Evolutionary conservation across 2,888 invertebrate species (phyloP).

Genomic region (Tromatobia lineatoria): DNA sequence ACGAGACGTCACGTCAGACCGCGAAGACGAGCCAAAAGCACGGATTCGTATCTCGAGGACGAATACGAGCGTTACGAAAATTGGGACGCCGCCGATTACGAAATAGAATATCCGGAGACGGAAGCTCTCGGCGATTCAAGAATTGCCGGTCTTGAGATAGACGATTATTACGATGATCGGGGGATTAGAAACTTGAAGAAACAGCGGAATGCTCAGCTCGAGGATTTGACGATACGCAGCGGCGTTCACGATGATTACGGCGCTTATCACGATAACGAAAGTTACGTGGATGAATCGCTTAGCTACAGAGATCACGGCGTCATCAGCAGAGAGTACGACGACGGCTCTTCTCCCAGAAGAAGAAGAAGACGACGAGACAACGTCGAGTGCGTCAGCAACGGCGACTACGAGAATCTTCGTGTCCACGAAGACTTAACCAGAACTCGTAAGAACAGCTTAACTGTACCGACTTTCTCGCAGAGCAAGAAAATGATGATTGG

Average conservation of each 20-base stretch:
- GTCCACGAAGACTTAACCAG: slow-evolving; percentile 55
- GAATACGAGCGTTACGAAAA: slow-evolving; percentile 71
- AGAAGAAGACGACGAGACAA: slow-evolving; percentile 67
- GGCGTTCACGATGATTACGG: slow-evolving; percentile 7
- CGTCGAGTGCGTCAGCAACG: slow-evolving; percentile 36
- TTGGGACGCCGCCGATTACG: slow-evolving; percentile 65
- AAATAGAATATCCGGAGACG: slow-evolving; percentile 74
- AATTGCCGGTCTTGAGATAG: slow-evolving; percentile 58
- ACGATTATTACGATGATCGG: slow-evolving; percentile 67
- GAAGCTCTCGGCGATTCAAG: slow-evolving; percentile 73
- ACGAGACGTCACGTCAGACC: slow-evolving; percentile 63
- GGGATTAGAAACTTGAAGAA: slow-evolving; percentile 57
- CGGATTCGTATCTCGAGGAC: slow-evolving; percentile 79
- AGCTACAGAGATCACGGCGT: slow-evolving; percentile 44
- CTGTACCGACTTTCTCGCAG: slow-evolving; percentile 72
- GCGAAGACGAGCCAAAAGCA: slow-evolving; percentile 78
- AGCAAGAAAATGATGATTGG: slow-evolving; percentile 76
- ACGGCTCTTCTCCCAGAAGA: slow-evolving; percentile 63
- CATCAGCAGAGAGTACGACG: slow-evolving; percentile 27
- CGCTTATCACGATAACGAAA: slow-evolving; percentile 41
- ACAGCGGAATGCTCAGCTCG: slow-evolving; percentile 37
- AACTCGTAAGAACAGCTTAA: slow-evolving; percentile 67
- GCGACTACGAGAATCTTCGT: slow-evolving; percentile 76
- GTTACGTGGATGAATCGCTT: slow-evolving; percentile 48
- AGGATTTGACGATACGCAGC: background rate